Evolutionary conservation across 2,113 vertebrate species (phyloP).

Genomic region (Dromaius novaehollandiae): DNA sequence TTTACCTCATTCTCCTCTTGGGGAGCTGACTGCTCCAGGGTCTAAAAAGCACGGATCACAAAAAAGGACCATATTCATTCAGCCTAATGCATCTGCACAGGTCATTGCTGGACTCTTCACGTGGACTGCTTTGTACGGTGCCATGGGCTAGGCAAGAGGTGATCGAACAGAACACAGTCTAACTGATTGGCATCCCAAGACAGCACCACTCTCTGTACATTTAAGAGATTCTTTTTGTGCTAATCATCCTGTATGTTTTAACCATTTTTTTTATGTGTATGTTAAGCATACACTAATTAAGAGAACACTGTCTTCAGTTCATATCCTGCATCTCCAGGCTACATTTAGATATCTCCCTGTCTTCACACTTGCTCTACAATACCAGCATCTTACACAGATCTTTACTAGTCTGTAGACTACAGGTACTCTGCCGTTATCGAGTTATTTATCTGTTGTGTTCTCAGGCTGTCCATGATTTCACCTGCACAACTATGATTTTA

Average conservation of each 20-base stretch:
- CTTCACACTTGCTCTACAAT: background rate
- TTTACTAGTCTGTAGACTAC: background rate
- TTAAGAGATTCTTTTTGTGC: too few relatives aligned
- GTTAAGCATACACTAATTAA: fast-evolving
- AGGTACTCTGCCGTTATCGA: background rate
- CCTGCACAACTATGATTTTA: background rate
- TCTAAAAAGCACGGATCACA: background rate
- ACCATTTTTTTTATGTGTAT: background rate
- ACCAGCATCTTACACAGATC: background rate
- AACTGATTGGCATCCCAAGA: background rate
- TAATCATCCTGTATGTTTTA: too few relatives aligned
- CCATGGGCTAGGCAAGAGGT: background rate
- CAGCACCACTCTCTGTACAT: fast-evolving
- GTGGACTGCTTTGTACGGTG: background rate
- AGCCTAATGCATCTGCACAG: background rate
- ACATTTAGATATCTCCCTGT: background rate
- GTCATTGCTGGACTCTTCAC: background rate
- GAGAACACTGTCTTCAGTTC: fast-evolving
- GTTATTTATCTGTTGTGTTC: background rate
- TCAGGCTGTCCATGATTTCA: background rate
- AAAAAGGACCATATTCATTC: background rate
- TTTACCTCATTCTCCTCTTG: background rate
- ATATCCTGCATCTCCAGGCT: fast-evolving
- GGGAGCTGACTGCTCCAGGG: background rate
- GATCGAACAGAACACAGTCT: background rate